phyloP scores from a whole-genome alignment of 2,888 invertebrate genomes.

The Drosophila mimetica region DNA sequence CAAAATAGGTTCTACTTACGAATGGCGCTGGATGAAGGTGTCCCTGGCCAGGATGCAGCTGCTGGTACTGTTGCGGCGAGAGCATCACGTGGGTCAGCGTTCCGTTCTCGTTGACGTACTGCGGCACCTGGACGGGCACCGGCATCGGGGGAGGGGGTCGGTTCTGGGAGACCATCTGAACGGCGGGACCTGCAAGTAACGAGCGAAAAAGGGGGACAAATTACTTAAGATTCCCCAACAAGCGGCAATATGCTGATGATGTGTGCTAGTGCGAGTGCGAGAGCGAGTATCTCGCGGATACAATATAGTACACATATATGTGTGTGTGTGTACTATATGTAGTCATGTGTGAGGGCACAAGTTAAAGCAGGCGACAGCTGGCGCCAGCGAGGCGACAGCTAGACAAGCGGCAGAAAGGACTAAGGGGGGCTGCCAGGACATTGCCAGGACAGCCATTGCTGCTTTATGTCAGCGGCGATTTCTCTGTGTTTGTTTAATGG shows the following conservation, averaged over 20 bases:
- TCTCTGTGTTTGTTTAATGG: constrained; percentile 56
- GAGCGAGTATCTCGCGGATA: constrained; percentile 14
- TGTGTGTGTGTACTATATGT: constrained; percentile 6
- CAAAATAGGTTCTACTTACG: constrained; percentile 87
- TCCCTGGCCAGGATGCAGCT: constrained; percentile 84
- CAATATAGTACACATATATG: constrained; percentile 1
- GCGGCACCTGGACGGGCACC: constrained; percentile 95
- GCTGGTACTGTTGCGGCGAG: constrained; percentile 89
- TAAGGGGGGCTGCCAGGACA: constrained; percentile 36
- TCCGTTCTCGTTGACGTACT: constrained; percentile 95
- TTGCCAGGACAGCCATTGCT: constrained; percentile 55
- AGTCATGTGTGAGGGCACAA: constrained; percentile 31
- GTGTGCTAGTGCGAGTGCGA: constrained; percentile 1
- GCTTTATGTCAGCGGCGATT: constrained; percentile 60
- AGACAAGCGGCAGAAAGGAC: constrained; percentile 21
- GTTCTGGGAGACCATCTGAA: constrained; percentile 93
- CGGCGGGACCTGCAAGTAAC: constrained; percentile 89
- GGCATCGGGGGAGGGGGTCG: constrained; percentile 91
- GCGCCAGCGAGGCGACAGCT: constrained; percentile 66
- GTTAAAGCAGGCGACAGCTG: constrained; percentile 52
- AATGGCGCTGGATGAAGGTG: constrained; percentile 87
- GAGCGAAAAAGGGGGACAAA: constrained; percentile 6
- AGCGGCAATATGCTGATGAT: constrained; percentile 48
- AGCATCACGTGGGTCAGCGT: constrained; percentile 95
- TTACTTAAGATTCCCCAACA: constrained; percentile 39